Conservation (phyloP, 1,140 invertebrate species). For the Drosophila kepulauana region DNA sequence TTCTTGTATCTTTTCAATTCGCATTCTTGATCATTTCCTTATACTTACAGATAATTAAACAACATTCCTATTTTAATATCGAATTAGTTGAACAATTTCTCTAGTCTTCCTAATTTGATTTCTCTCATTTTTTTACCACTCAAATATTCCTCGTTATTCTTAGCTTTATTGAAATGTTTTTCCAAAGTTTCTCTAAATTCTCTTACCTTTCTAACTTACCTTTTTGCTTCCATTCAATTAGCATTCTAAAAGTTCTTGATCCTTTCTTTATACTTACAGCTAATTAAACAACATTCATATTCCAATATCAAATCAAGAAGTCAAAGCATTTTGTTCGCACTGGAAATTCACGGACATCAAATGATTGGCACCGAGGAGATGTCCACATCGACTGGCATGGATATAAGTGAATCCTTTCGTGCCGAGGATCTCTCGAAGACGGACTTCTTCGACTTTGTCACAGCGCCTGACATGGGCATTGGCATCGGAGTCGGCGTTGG, state of each 20-base stretch:
- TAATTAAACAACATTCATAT: background rate
- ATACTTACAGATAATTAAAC: too few species aligned
- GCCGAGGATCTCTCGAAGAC: constrained; percentile 91
- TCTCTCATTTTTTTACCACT: too few species aligned
- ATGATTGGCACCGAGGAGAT: constrained; percentile 85
- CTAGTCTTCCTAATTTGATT: too few species aligned
- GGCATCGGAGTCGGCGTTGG: constrained; percentile 80
- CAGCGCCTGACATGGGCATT: constrained; percentile 88
- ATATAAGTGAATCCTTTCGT: constrained; percentile 92
- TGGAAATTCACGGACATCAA: constrained; percentile 72
- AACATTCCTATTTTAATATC: too few species aligned
- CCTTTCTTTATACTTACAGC: background rate
- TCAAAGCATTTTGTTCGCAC: constrained; percentile 26
- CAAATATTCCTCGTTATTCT: too few species aligned
- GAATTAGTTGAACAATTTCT: too few species aligned
- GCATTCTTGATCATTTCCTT: too few species aligned
- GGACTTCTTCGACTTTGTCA: constrained; percentile 94
- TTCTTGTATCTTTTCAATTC: too few species aligned
- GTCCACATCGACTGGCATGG: constrained; percentile 87
- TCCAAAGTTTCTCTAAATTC: too few species aligned
- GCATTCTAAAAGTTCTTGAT: background rate
- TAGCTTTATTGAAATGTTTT: too few species aligned
- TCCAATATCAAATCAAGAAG: background rate
- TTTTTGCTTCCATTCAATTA: too few species aligned
- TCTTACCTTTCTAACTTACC: too few species aligned